Evolutionary conservation across 2,113 vertebrate species (phyloP), one percentile per base, ranked within the genome.

Genomic region (Ariopsis seemanni): DNA sequence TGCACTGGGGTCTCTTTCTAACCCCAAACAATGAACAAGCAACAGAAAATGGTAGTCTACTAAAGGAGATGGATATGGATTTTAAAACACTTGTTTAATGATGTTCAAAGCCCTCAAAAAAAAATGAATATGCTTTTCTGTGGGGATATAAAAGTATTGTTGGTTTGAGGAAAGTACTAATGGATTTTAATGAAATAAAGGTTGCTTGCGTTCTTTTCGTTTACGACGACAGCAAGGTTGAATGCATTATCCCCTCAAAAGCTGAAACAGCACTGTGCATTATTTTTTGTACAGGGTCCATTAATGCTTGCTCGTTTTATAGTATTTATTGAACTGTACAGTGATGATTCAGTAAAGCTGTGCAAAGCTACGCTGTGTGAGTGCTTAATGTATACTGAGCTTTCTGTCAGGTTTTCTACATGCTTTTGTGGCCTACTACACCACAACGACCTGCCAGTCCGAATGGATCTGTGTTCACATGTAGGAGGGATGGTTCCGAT

Each of bases 241-340:
- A 85, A 87, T 85, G 86, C 67, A 79, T 87, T 86, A 74, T 82
- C 65, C 27, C 30, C 74, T 18, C 2, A 22, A 65, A 67, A 81
- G 18, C 25, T 58, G 18, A 77, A 50, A 71, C 80, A 83, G 62
- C 17, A 83, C 82, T 80, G 25, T 78, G 81, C 81, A 20, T 87
- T 87, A 77, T 84, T 83, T 42, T 87, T 83, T 84, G 82, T 86
- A 80, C 86, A 60, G 52, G 62, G 77, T 82, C 84, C 42, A 53
- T 88, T 88, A 85, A 80, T 34, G 79, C 69, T 87, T 87, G 83
- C 87, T 87, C 71, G 67, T 60, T 85, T 88, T 83, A 78, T 60
- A 71, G 15, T 58, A 85, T 72, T 75, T 86, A 55, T 83, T 82
- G 34, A 83, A 71, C 58, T 52, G 80, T 90, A 52, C 52, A 58